Evolutionary conservation across 2,113 vertebrate species (phyloP), one percentile per base, ranked within the genome.

Genomic region (Benitochromis conjunctus): DNA sequence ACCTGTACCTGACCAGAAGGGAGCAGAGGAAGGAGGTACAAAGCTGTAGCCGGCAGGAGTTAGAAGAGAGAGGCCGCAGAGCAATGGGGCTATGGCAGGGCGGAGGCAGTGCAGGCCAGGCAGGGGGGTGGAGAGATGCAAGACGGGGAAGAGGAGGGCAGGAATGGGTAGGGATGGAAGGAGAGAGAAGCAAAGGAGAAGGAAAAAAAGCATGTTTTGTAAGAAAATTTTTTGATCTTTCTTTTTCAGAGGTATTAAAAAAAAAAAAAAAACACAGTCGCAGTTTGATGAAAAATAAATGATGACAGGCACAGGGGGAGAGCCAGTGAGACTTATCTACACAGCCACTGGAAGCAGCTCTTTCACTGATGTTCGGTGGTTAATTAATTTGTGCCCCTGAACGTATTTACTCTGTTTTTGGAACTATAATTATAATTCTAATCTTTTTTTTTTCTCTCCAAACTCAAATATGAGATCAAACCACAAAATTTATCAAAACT

Each of bases 1-100:
- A 99, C 97, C 98, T 98, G 98, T 99, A 99, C 98, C 98, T 99
- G 98, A 99, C 98, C 98, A 99, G 97, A 99, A 99, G 96, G 98
- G 98, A 97, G 97, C 96, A 92, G 97, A 97, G 94, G 98, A 99
- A 96, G 98, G 98, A 97, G 98, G 98, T 77, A 98, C 97, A 98
- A 99, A 99, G 97, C 97, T 98, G 98, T 97, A 97, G 97, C 97
- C 97, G 96, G 97, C 97, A 97, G 98, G 97, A 96, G 97, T 96
- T 96, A 98, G 97, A 97, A 99, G 97, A 97, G 98, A 97, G 96
- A 99, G 97, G 95, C 97, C 98, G 97, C 97, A 98, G 96, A 98
- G 97, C 96, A 99, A 97, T 97, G 98, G 97, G 95, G 97, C 98
- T 99, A 97, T 95, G 95, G 96, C 94, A 90, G 93, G 89, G 96